These are phyloP conservation scores for Hermaeophaga mercurialis DNA, from an alignment of 2,888 invertebrate genomes.

Conservation along the genomic window DNA sequence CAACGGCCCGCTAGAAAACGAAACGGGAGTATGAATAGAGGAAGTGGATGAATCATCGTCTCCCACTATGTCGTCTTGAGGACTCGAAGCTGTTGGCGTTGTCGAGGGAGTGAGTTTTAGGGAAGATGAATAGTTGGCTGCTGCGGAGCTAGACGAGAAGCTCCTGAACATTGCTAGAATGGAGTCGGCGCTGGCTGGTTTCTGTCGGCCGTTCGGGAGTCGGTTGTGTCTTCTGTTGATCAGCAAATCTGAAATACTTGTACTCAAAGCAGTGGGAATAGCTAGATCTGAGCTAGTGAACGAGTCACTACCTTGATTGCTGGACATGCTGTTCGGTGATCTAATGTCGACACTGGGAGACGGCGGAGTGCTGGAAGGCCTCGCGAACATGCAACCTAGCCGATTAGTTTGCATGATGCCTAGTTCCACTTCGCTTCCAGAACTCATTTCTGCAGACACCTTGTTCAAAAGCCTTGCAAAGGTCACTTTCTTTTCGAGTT, in stretches of 20 bases:
- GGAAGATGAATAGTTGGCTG: constrained; percentile 65
- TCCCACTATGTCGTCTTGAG: constrained; percentile 72
- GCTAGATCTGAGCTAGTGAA: constrained; percentile 75
- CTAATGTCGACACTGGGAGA: constrained; percentile 70
- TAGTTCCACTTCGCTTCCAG: constrained; percentile 71
- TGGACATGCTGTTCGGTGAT: constrained; percentile 71
- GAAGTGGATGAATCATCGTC: constrained; percentile 76
- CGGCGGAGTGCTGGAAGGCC: constrained; percentile 64
- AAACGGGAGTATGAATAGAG: constrained; percentile 66
- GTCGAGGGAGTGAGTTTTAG: constrained; percentile 70
- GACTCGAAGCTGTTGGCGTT: constrained; percentile 75
- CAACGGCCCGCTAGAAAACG: constrained; percentile 62
- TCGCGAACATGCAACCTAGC: constrained; percentile 55
- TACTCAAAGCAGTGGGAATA: constrained; percentile 65
- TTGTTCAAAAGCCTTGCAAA: constrained; percentile 75
- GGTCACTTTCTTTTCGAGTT: constrained; percentile 78
- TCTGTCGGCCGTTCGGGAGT: constrained; percentile 60
- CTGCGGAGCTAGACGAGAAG: constrained; percentile 68
- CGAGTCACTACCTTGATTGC: constrained; percentile 78
- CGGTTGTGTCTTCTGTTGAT: constrained; percentile 41
- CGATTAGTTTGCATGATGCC: constrained; percentile 55
- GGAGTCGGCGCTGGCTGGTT: constrained; percentile 79
- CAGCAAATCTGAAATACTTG: constrained; percentile 59
- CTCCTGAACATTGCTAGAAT: constrained; percentile 79
- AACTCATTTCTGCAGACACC: constrained; percentile 75